Evolutionary conservation across 1,140 invertebrate genomes (phyloP), one percentile per base, ranked within the genome.

Genomic region (Sminthurides bifidus): DNA sequence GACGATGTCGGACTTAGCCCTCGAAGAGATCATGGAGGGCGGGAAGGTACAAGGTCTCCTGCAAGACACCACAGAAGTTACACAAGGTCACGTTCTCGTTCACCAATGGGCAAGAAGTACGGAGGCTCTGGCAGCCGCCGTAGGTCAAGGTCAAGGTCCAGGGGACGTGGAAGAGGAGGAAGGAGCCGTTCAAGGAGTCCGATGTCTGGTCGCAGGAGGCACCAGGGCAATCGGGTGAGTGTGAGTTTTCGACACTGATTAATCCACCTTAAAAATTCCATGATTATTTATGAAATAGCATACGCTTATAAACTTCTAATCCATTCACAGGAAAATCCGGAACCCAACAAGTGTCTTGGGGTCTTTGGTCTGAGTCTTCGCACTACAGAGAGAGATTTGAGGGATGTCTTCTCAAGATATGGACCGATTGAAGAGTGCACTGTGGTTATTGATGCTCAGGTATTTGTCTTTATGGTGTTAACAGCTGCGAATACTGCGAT

Each of bases 391-490:
- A 77, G 87, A 56, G 87, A 95, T 68, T 78, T 98, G n/a, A 81
- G 87, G 68, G 84, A 93, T 60, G 86, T 95, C 43, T 96, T 97
- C 70, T 82, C 81, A 30, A 90, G 92, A 70, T 96, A 85, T 74
- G 93, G 93, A 3, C 82, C 81, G 0, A 81, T 96, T 30, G 88
- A 94, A 68, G 83, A 89, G 68, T 86, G 93, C n/a, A 85, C 93
- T 74, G 83, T 96, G 64, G 90, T 96, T 30, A 89, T 92, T 68
- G 92, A 96, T 74, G 89, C 89, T 41, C 91, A 93, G 81, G 90
- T 92, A 76, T 19, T 15, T 12, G 17, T 37, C 33, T 12, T 12
- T 37, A 12, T 17, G 33, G 33, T 12, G 17, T 12, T 37, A 12
- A 37, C 17, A 37, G 33, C 33, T 37, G 10, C 10, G 33, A 37